Conservation (phyloP, 2,888 invertebrate genomes). For the Eilema depressum region DNA sequence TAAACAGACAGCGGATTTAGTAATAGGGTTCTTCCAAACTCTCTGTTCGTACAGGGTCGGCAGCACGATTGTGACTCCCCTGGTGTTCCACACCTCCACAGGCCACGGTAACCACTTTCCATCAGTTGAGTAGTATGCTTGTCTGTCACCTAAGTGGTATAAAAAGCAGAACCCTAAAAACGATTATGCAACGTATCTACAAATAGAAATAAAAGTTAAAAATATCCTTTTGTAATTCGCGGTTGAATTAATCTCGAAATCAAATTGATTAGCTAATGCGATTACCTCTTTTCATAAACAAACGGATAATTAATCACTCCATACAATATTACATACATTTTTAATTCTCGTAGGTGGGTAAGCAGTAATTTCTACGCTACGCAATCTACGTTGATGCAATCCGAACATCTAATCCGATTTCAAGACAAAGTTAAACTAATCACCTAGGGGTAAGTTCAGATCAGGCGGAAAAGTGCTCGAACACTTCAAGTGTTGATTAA, state of each 20-base stretch:
- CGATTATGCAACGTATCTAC: too few species aligned
- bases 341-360: slow-evolving; percentile 5
- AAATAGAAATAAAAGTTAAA: neutral
- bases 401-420: neutral
- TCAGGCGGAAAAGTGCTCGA: too few species aligned
- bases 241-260: neutral
- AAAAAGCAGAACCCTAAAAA: too few species aligned
- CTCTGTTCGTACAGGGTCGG: too few species aligned
- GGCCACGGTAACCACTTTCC: too few species aligned
- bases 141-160: too few species aligned
- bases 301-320: slow-evolving; percentile 6
- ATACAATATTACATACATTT: neutral
- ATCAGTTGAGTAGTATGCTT: too few species aligned
- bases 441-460: neutral
- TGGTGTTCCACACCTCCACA: too few species aligned
- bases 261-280: neutral
- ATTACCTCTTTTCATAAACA: neutral
- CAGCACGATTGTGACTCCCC: too few species aligned
- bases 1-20: too few species aligned
- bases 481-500: too few species aligned
- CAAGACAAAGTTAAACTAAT: slow-evolving; percentile 14
- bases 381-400: slow-evolving; percentile 4
- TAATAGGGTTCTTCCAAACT: too few species aligned
- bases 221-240: neutral
- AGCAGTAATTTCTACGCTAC: neutral